Conservation (phyloP, 2,888 invertebrate species). For the Emmelina monodactyla region DNA sequence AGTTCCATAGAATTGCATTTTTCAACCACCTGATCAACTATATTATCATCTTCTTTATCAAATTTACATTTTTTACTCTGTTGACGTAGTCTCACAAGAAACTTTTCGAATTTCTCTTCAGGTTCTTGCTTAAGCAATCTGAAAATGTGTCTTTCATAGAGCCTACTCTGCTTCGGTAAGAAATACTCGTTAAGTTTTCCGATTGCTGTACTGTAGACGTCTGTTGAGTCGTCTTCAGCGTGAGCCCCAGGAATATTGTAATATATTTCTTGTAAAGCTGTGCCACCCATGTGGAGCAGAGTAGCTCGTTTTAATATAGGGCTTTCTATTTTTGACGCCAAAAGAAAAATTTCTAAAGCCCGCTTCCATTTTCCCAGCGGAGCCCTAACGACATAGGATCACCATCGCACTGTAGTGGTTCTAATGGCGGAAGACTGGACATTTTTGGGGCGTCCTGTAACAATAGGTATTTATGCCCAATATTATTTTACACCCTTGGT, state of each 20-base stretch:
- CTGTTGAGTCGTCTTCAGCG: not conserved
- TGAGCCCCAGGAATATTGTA: slow-evolving; percentile 10
- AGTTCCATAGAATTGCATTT: slow-evolving; percentile 12
- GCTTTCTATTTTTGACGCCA: not conserved
- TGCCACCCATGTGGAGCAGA: slow-evolving; percentile 8
- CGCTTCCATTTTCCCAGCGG: slow-evolving; percentile 12
- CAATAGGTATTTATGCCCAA: no score
- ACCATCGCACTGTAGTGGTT: slow-evolving; percentile 12
- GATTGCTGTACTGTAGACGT: slow-evolving; percentile 8
- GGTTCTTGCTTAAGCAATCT: slow-evolving; percentile 20
- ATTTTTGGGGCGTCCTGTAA: no score
- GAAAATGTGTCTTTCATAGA: slow-evolving; percentile 23
- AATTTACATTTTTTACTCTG: slow-evolving; percentile 13
- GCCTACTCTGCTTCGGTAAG: slow-evolving; percentile 17
- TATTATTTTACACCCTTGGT: no score
- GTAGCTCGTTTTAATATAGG: slow-evolving; percentile 5
- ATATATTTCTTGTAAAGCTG: slow-evolving; percentile 11
- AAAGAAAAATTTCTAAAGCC: slow-evolving; percentile 3
- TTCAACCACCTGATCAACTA: slow-evolving; percentile 14
- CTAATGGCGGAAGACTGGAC: slow-evolving; percentile 7
- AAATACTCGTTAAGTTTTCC: slow-evolving; percentile 19
- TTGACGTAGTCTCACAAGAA: slow-evolving; percentile 17
- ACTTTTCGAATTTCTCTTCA: slow-evolving; percentile 24
- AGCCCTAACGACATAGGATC: slow-evolving; percentile 8
- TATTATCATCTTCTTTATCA: slow-evolving; percentile 8